Percentiles rank a stretch among this genome's conserved stretches.
phyloP scores from a whole-genome alignment of 2,797 vertebrate genomes.

The Lacerta bilineata region DNA sequence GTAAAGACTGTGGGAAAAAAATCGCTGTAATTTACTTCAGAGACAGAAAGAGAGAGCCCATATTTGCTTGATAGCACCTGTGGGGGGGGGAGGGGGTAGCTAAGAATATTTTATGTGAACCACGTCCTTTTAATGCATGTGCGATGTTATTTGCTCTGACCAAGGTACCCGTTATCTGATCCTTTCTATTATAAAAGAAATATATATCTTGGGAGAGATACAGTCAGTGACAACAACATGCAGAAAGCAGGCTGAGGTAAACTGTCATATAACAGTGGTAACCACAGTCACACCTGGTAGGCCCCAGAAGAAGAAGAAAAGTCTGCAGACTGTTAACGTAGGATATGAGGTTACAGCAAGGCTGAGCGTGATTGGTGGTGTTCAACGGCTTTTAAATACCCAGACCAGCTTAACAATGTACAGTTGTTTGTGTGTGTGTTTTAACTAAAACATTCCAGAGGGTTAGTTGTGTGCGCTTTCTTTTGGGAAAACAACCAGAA shows the following conservation, averaged over 20 bases:
- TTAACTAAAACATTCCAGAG: not conserved
- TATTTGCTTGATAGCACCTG: conserved; percentile 53
- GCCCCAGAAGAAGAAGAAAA: conserved; percentile 77
- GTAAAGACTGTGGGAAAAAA: conserved; percentile 47
- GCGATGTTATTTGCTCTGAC: conserved; percentile 59
- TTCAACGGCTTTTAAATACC: conserved; percentile 60
- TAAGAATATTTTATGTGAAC: conserved; percentile 54
- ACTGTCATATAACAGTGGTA: conserved; percentile 83
- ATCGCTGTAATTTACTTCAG: conserved; percentile 72
- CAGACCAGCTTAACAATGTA: not conserved
- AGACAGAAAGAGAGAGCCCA: conserved; percentile 59
- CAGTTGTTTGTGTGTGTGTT: not conserved
- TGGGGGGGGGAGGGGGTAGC: conserved; percentile 72
- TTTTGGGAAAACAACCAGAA: not conserved
- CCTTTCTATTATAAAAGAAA: conserved; percentile 13
- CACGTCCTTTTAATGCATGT: conserved; percentile 29
- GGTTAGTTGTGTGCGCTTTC: not conserved
- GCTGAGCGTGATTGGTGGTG: conserved; percentile 5
- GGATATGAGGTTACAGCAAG: conserved; percentile 58
- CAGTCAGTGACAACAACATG: conserved; percentile 70
- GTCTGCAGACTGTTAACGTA: conserved; percentile 79
- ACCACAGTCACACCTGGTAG: conserved; percentile 89
- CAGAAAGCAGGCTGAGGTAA: conserved; percentile 87
- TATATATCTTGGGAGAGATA: conserved; percentile 43
- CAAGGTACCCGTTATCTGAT: conserved; percentile 76